phyloP scores from a whole-genome alignment of 2,113 vertebrate species.

The Noturus placidus region DNA sequence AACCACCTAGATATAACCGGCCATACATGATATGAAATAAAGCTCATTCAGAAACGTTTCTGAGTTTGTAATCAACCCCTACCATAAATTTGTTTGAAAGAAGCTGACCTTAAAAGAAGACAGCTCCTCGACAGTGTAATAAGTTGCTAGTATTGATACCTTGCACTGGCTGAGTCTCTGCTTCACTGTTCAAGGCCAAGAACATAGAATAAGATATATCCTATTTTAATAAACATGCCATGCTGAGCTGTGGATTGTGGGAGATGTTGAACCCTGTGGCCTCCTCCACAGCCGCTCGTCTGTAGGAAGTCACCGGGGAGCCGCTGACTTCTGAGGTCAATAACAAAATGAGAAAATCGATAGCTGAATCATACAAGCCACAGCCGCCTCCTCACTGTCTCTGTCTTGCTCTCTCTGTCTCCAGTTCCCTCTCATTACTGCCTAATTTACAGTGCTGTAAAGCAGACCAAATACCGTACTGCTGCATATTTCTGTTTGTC shows the following conservation, averaged over 20 bases:
- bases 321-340: conserved; percentile 35
- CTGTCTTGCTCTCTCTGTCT: conserved; percentile 2
- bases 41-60: background rate
- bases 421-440: conserved; percentile 17
- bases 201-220: background rate
- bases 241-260: background rate
- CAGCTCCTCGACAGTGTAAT: no score
- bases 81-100: background rate
- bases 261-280: conserved; percentile 20
- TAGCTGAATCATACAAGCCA: conserved; percentile 46
- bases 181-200: background rate
- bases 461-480: background rate
- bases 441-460: background rate
- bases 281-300: conserved; percentile 16
- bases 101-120: background rate
- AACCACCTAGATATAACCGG: background rate
- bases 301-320: conserved; percentile 26
- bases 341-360: conserved; percentile 50
- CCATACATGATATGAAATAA: background rate
- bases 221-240: conserved; percentile 4
- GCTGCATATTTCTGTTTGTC: background rate
- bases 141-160: background rate
- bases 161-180: background rate
- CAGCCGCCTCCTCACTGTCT: conserved; percentile 1
- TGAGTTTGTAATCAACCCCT: background rate